Evolutionary conservation across 2,797 vertebrate species (phyloP).

Genomic region (Pseudocheirus occidentalis): DNA sequence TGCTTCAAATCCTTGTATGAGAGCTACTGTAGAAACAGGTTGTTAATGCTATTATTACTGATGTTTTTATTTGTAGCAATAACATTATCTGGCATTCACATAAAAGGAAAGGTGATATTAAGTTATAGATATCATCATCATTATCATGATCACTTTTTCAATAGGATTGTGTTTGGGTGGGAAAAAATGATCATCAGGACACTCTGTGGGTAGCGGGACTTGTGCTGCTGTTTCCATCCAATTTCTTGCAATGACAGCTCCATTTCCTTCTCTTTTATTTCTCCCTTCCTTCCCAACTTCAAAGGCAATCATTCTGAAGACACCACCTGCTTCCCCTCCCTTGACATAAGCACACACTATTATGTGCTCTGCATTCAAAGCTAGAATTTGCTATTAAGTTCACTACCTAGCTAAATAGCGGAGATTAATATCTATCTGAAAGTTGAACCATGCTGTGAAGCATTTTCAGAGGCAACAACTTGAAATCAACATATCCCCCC

Average conservation of each 20-base stretch:
- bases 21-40: background rate
- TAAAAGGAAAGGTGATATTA: conserved; percentile 22
- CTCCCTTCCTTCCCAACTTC: conserved; percentile 53
- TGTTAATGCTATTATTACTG: conserved; percentile 12
- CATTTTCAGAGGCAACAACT: conserved; percentile 53
- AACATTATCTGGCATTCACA: background rate
- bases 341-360: background rate
- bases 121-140: background rate
- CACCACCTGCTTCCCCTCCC: conserved; percentile 3
- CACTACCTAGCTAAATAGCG: conserved; percentile 51
- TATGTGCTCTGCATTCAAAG: conserved; percentile 44
- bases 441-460: conserved; percentile 57
- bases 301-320: conserved; percentile 57
- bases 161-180: conserved; percentile 43
- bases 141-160: conserved; percentile 19
- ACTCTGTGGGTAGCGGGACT: conserved; percentile 15
- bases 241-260: conserved; percentile 48
- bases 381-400: conserved; percentile 64
- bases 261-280: conserved; percentile 51
- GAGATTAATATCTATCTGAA: conserved; percentile 63
- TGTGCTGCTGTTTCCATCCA: conserved; percentile 37
- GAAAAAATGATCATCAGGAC: conserved; percentile 51
- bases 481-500: conserved; percentile 63
- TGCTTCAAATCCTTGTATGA: conserved; percentile 7
- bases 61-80: background rate